Evolutionary conservation across 92 coral and sea anemone genomes (phyloP).

Genomic region (Scolanthus callimorphus): DNA sequence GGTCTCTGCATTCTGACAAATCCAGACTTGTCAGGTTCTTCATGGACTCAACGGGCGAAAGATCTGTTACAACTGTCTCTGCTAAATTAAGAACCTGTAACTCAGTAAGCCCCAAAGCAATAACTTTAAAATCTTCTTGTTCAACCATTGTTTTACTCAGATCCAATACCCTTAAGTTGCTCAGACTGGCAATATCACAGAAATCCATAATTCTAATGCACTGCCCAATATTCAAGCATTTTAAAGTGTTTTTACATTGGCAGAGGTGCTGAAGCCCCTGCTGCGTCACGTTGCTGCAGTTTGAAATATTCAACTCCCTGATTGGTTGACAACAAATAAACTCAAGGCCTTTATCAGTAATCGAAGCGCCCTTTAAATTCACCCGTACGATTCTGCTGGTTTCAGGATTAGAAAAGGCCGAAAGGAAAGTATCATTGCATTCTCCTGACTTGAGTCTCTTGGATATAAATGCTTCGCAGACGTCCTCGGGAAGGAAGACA

Average conservation of each 20-base stretch:
- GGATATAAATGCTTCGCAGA: constrained; percentile 71
- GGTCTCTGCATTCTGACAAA: constrained; percentile 46
- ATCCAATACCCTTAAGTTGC: constrained; percentile 52
- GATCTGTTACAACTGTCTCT: constrained; percentile 47
- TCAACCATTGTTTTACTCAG: constrained; percentile 50
- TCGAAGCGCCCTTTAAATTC: constrained; percentile 47
- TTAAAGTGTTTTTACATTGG: constrained; percentile 58
- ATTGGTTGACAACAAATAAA: constrained; percentile 58
- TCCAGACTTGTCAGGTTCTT: constrained; percentile 50
- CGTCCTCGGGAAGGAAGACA: constrained; percentile 71
- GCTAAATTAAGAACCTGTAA: constrained; percentile 42
- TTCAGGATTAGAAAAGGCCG: constrained; percentile 54
- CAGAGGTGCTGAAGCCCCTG: constrained; percentile 45
- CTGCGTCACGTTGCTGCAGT: constrained; percentile 45
- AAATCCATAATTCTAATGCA: constrained; percentile 44
- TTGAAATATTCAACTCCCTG: constrained; percentile 72
- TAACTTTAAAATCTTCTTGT: constrained; percentile 40
- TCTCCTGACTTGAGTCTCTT: constrained; percentile 64
- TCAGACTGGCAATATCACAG: constrained; percentile 40
- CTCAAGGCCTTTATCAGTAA: constrained; percentile 65
- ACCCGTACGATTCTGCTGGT: constrained; percentile 70
- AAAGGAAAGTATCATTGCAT: constrained; percentile 69
- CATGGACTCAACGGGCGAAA: constrained; percentile 55
- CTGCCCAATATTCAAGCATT: constrained; percentile 49
- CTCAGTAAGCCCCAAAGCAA: constrained; percentile 24